phyloP scores from a whole-genome alignment of 2,888 invertebrate genomes.

The Cantharis flavilabris region DNA sequence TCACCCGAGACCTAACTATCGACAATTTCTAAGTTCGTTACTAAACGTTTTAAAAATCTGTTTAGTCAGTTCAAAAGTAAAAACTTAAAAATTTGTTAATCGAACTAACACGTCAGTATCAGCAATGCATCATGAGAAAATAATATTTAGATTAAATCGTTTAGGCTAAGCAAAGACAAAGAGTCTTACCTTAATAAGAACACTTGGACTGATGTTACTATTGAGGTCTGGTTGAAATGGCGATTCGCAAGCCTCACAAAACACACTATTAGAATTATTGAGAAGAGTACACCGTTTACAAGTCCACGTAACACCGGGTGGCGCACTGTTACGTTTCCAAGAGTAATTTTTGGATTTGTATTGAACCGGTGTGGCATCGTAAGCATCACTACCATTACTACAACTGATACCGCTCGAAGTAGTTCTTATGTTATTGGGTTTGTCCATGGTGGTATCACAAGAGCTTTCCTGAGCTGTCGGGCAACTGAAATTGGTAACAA shows the following conservation, averaged over 20 bases:
- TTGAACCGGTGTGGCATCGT: slow-evolving; percentile 27
- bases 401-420: slow-evolving; percentile 54
- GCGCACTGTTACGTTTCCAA: slow-evolving; percentile 47
- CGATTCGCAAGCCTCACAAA: slow-evolving; percentile 78
- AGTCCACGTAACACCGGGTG: slow-evolving; percentile 60
- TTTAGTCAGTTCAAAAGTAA: too few species aligned
- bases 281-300: slow-evolving; percentile 77
- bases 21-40: too few species aligned
- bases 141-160: too few species aligned
- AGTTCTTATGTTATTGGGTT: slow-evolving; percentile 49
- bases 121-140: too few species aligned
- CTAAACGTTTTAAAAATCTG: too few species aligned
- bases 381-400: slow-evolving; percentile 27
- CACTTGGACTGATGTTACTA: slow-evolving; percentile 54
- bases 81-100: too few species aligned
- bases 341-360: slow-evolving; percentile 43
- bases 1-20: too few species aligned
- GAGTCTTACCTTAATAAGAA: slow-evolving; percentile 53
- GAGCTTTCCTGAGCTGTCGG: slow-evolving; percentile 48
- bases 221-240: slow-evolving; percentile 58
- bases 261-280: slow-evolving; percentile 67
- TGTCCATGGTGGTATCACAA: slow-evolving; percentile 46
- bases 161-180: not conserved
- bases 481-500: slow-evolving; percentile 52
- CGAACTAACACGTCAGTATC: too few species aligned